Conservation (phyloP, 2,113 vertebrate species). For the Microcebus jonahi region DNA sequence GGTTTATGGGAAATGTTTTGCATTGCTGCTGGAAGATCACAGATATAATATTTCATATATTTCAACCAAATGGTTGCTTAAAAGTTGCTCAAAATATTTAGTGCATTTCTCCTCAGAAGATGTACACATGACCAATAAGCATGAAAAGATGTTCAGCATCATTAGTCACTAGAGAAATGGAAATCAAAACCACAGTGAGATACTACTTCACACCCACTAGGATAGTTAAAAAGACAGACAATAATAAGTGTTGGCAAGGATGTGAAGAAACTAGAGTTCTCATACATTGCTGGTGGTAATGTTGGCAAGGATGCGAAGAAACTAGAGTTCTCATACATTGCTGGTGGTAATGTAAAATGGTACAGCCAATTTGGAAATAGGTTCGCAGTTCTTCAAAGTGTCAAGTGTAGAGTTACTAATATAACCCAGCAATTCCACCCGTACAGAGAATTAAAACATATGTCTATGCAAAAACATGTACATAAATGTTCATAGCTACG, state of each 20-base stretch:
- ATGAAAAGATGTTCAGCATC: background rate
- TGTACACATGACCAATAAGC: background rate
- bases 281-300: background rate
- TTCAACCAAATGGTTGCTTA: slow-evolving; percentile 25
- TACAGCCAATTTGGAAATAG: background rate
- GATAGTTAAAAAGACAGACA: background rate
- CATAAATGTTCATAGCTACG: background rate
- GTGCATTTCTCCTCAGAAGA: background rate
- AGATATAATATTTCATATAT: slow-evolving; percentile 2
- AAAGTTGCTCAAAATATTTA: slow-evolving; percentile 31
- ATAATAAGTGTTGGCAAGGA: background rate
- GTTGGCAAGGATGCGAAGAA: background rate
- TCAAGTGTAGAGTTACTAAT: background rate
- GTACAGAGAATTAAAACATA: background rate
- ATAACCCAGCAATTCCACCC: background rate
- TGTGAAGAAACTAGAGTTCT: background rate
- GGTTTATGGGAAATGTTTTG: slow-evolving; percentile 41
- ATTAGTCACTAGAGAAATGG: background rate
- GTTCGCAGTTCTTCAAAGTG: background rate
- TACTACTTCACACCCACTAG: background rate
- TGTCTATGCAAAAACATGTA: background rate
- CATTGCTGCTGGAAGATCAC: background rate
- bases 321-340: background rate
- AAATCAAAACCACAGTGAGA: background rate
- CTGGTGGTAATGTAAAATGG: background rate